phyloP scores from a whole-genome alignment of 2,888 invertebrate genomes.

The Drosophila suboccidentalis region DNA sequence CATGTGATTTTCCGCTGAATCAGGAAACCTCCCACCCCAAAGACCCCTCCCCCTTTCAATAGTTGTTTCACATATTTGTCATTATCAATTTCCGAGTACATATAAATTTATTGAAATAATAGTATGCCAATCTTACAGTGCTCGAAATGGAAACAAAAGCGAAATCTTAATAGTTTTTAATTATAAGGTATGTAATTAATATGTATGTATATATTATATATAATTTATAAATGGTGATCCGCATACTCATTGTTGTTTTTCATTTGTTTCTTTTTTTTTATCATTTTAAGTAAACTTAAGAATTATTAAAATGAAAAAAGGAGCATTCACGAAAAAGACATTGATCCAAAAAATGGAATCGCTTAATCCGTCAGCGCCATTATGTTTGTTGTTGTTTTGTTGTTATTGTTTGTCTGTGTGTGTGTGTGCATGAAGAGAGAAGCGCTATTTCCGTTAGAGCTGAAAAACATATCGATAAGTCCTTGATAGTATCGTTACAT shows the following conservation, averaged over 20 bases:
- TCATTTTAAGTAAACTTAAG: slow-evolving; percentile 50
- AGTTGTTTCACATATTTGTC: too few species aligned
- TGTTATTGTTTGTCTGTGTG: slow-evolving; percentile 28
- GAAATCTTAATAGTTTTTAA: slow-evolving; percentile 43
- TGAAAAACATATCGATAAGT: background rate
- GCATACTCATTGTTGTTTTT: slow-evolving; percentile 30
- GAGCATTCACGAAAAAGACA: slow-evolving; percentile 64
- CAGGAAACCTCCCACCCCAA: too few species aligned
- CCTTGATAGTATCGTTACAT: background rate
- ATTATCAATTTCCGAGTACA: slow-evolving; percentile 1
- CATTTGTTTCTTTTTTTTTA: slow-evolving; percentile 15
- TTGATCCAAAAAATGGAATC: slow-evolving; percentile 38
- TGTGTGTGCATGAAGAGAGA: slow-evolving; percentile 35
- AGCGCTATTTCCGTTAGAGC: slow-evolving; percentile 19
- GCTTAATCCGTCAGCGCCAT: slow-evolving; percentile 20
- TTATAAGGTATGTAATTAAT: slow-evolving; percentile 51
- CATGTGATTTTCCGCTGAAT: background rate
- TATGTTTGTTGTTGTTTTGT: slow-evolving; percentile 20
- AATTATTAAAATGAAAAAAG: slow-evolving; percentile 53
- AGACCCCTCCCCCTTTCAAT: background rate
- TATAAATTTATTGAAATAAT: slow-evolving; percentile 60
- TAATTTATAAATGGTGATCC: slow-evolving; percentile 55
- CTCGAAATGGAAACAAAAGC: slow-evolving; percentile 38
- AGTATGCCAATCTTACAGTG: slow-evolving; percentile 49
- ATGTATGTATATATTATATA: slow-evolving; percentile 46